These are phyloP conservation scores for Trichoplax adhaerens DNA, from an alignment of 37 sponge, comb jelly and placozoan genomes.

Conservation along the genomic window DNA sequence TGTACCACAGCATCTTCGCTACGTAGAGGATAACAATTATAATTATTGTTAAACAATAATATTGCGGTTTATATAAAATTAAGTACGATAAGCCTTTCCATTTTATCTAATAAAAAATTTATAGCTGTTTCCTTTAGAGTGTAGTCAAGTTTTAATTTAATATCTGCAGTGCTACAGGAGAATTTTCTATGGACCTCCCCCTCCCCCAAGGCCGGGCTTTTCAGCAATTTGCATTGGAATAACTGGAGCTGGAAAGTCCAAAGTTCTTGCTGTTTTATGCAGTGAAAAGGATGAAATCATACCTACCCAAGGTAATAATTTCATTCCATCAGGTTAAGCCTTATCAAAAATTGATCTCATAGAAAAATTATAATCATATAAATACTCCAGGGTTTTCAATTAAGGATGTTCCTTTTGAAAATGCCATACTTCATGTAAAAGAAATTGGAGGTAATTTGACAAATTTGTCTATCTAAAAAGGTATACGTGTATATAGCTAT, in stretches of 20 bases:
- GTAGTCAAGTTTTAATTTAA: too few relatives aligned
- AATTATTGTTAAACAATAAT: too few relatives aligned
- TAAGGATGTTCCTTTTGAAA: slow-evolving; percentile 16
- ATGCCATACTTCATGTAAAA: slow-evolving; percentile 23
- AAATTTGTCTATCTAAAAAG: neutral
- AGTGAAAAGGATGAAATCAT: slow-evolving; percentile 19
- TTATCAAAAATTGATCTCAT: too few relatives aligned
- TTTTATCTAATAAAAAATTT: too few relatives aligned
- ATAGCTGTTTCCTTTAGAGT: too few relatives aligned
- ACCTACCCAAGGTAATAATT: slow-evolving; percentile 34
- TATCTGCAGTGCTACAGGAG: too few relatives aligned
- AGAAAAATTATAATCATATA: too few relatives aligned
- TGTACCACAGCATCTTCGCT: too few relatives aligned
- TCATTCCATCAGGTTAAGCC: neutral
- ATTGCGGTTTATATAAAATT: too few relatives aligned
- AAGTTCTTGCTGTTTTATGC: slow-evolving; percentile 24
- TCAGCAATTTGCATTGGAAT: slow-evolving; percentile 39
- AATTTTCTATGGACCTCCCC: neutral
- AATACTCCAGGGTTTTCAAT: slow-evolving; percentile 26
- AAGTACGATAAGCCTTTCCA: too few relatives aligned
- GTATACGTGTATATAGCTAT: neutral
- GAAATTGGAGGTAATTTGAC: slow-evolving; percentile 43
- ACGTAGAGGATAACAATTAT: too few relatives aligned
- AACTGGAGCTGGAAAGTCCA: slow-evolving; percentile 59
- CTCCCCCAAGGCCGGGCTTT: slow-evolving; percentile 20